These are phyloP conservation scores for Bovichtus variegatus DNA, from an alignment of 2,797 vertebrate species.

Conservation along the genomic window DNA sequence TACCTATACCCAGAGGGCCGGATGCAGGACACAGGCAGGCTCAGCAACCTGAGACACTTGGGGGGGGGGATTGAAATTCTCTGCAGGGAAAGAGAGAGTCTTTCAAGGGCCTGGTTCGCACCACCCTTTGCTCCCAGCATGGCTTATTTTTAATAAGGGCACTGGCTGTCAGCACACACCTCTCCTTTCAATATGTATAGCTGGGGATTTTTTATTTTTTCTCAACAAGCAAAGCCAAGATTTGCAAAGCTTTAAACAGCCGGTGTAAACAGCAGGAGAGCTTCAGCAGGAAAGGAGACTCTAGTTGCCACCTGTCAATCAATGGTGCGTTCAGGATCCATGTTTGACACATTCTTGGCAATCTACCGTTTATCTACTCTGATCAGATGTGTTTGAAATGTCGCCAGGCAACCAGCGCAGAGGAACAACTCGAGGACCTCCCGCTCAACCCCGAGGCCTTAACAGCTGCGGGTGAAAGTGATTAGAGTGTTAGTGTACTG, in stretches of 20 bases:
- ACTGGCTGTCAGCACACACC: constrained; percentile 67
- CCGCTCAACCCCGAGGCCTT: constrained; percentile 40
- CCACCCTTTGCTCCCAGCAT: constrained; percentile 65
- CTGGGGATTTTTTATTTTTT: constrained; percentile 46
- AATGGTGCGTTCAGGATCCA: neutral
- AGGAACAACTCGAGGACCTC: constrained; percentile 54
- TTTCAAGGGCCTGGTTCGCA: constrained; percentile 65
- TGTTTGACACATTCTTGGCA: constrained; percentile 37
- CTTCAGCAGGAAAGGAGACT: constrained; percentile 18
- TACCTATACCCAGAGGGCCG: constrained; percentile 47
- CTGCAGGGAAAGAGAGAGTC: constrained; percentile 65
- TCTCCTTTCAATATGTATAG: constrained; percentile 57
- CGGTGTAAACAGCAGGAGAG: constrained; percentile 47
- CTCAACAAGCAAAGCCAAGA: constrained; percentile 46
- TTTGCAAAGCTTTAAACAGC: constrained; percentile 57
- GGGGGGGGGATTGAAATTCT: constrained; percentile 71
- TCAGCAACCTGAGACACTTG: constrained; percentile 64
- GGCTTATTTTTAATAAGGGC: constrained; percentile 76
- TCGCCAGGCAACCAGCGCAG: constrained; percentile 41
- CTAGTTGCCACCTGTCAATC: constrained; percentile 69
- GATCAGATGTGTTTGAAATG: constrained; percentile 46
- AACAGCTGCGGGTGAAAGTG: constrained; percentile 54
- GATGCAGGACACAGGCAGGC: constrained; percentile 59
- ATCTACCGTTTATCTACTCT: constrained; percentile 31
- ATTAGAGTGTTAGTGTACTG: constrained; percentile 57